phyloP scores from a whole-genome alignment of 1,140 invertebrate genomes.

The Caenorhabditis tropicalis region DNA sequence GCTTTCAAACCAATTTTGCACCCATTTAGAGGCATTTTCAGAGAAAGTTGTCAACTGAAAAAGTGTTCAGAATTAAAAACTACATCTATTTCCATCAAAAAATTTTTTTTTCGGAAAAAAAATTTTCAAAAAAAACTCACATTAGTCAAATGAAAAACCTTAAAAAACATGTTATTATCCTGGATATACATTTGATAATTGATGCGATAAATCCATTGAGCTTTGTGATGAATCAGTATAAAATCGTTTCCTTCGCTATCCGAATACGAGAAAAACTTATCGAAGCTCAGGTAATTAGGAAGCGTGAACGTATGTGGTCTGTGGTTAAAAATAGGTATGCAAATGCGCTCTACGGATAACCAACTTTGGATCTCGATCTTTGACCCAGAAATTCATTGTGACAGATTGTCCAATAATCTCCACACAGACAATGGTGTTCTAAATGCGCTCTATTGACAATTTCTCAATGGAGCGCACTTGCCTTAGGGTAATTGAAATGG shows the following conservation, averaged over 20 bases:
- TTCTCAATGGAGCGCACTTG: too few species aligned
- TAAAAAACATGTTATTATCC: constrained; percentile 22
- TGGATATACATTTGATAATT: background rate
- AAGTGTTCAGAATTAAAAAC: too few species aligned
- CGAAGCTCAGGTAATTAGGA: constrained; percentile 9
- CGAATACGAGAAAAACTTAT: background rate
- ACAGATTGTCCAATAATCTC: background rate
- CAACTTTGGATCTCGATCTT: background rate
- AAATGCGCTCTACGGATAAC: background rate
- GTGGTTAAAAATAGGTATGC: background rate
- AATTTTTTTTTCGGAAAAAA: too few species aligned
- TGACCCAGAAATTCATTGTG: background rate
- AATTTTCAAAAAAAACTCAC: too few species aligned
- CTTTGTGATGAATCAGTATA: constrained; percentile 2
- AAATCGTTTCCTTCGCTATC: background rate
- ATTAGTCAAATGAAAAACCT: background rate
- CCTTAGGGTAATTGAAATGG: too few species aligned
- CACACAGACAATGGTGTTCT: too few species aligned
- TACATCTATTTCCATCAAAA: too few species aligned
- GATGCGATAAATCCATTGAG: constrained; percentile 29
- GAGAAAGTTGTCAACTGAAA: too few species aligned
- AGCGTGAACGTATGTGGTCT: background rate
- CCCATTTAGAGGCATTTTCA: too few species aligned
- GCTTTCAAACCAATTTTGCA: too few species aligned
- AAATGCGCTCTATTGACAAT: too few species aligned